A percentile compares a stretch with the other conserved stretches of the same genome.
phyloP scores from a whole-genome alignment of 2,797 vertebrate species.

The Rhinogobio ventralis region DNA sequence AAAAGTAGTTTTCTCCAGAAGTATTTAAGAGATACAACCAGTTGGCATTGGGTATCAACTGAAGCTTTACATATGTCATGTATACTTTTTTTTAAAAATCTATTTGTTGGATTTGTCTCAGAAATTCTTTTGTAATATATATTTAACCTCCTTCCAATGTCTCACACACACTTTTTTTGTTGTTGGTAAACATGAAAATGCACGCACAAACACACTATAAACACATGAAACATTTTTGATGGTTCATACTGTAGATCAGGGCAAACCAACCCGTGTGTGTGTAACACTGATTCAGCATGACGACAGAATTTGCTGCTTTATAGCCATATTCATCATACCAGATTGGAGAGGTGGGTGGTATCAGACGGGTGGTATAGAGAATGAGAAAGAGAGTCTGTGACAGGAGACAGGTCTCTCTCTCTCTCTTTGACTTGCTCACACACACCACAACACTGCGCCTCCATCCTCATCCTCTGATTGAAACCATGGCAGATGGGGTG shows the following conservation, averaged over 20 bases:
- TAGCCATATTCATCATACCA: conserved; percentile 54
- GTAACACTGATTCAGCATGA: conserved; percentile 50
- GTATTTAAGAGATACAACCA: no score
- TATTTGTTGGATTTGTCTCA: not conserved
- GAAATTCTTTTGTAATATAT: not conserved
- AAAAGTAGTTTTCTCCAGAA: no score
- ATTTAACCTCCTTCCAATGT: not conserved
- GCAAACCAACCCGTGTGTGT: conserved; percentile 21
- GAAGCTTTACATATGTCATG: not conserved
- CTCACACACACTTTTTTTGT: no score
- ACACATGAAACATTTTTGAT: conserved; percentile 4
- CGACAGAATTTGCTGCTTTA: conserved; percentile 49
- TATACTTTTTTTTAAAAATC: not conserved
- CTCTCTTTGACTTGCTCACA: conserved; percentile 2
- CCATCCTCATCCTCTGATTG: conserved; percentile 59
- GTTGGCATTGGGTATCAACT: not conserved
- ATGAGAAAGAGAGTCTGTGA: conserved; percentile 7
- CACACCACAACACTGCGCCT: conserved; percentile 28
- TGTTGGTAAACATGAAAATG: not conserved
- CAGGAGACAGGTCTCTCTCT: conserved; percentile 13
- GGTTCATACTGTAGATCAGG: not conserved
- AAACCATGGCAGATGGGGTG: conserved; percentile 64
- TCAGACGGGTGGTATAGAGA: conserved; percentile 21
- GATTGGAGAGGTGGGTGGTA: conserved; percentile 60
- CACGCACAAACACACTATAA: not conserved